Evolutionary conservation across 2,797 vertebrate species (phyloP).

Genomic region (Poeciliopsis gracilis): DNA sequence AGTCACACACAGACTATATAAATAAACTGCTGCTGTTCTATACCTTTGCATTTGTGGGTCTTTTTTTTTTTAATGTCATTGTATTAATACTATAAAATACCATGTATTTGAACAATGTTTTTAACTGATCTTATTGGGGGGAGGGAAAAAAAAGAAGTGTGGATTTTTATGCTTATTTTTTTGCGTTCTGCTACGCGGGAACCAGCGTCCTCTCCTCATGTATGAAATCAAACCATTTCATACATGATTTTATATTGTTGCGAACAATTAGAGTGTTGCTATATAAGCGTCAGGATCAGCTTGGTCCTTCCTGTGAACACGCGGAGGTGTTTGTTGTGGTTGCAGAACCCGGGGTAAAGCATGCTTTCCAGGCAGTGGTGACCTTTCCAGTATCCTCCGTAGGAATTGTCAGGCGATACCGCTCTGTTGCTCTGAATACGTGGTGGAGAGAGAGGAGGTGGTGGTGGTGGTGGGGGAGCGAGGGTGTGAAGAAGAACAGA

Average conservation of each 20-base stretch:
- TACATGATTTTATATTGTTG: neutral
- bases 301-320: neutral
- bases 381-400: conserved; percentile 36
- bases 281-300: neutral
- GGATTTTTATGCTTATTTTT: neutral
- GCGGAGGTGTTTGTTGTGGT: conserved; percentile 28
- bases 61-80: neutral
- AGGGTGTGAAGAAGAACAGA: conserved; percentile 32
- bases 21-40: conserved; percentile 3
- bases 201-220: neutral
- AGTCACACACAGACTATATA: neutral
- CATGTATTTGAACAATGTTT: neutral
- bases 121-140: neutral
- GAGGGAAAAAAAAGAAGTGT: neutral
- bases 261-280: neutral
- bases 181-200: neutral
- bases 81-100: neutral
- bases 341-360: conserved; percentile 17
- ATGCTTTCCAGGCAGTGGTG: conserved; percentile 39
- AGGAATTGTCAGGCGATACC: conserved; percentile 36
- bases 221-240: neutral
- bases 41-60: neutral
- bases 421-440: conserved; percentile 2
- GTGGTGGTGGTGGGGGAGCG: neutral
- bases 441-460: neutral